These are phyloP conservation scores for Agriotes lineatus DNA, from an alignment of 2,888 invertebrate genomes.

Conservation along the genomic window DNA sequence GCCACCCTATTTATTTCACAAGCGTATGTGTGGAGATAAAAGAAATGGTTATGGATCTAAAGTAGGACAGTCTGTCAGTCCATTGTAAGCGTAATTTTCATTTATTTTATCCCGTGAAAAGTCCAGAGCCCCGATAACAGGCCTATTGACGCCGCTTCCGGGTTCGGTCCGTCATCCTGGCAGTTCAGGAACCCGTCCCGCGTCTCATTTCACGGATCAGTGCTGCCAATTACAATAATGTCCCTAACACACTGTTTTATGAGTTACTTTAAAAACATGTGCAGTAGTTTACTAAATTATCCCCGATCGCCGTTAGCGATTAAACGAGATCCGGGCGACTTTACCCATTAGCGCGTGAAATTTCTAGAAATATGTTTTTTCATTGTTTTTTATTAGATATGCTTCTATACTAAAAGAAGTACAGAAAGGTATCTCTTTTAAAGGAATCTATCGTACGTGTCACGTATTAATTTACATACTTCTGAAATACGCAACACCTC, in stretches of 20 bases:
- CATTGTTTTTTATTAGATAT: too few relatives aligned
- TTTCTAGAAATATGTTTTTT: too few relatives aligned
- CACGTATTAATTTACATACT: too few relatives aligned
- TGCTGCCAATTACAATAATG: slow-evolving; percentile 42
- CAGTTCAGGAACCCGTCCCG: slow-evolving; percentile 31
- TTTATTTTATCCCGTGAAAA: slow-evolving; percentile 38
- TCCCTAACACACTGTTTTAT: slow-evolving; percentile 31
- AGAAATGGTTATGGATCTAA: slow-evolving; percentile 33
- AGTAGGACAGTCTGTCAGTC: slow-evolving; percentile 31
- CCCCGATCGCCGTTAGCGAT: slow-evolving; percentile 6
- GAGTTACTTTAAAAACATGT: slow-evolving; percentile 21
- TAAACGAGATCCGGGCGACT: slow-evolving; percentile 1
- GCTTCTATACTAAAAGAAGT: too few relatives aligned
- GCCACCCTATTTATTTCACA: slow-evolving; percentile 22
- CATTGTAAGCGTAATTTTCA: slow-evolving; percentile 37
- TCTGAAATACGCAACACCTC: too few relatives aligned
- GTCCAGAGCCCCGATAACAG: slow-evolving; percentile 35
- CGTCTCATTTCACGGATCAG: slow-evolving; percentile 43
- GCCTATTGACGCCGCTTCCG: slow-evolving; percentile 39
- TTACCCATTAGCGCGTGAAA: not conserved
- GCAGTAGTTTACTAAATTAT: slow-evolving; percentile 18
- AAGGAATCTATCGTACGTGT: too few relatives aligned
- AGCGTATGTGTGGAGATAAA: slow-evolving; percentile 24
- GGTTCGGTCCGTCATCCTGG: slow-evolving; percentile 34
- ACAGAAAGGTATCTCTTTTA: too few relatives aligned